Evolutionary conservation across 2,797 vertebrate species (phyloP), one percentile per base, ranked within the genome.

Genomic region (Cynodonichthys magdalenae): DNA sequence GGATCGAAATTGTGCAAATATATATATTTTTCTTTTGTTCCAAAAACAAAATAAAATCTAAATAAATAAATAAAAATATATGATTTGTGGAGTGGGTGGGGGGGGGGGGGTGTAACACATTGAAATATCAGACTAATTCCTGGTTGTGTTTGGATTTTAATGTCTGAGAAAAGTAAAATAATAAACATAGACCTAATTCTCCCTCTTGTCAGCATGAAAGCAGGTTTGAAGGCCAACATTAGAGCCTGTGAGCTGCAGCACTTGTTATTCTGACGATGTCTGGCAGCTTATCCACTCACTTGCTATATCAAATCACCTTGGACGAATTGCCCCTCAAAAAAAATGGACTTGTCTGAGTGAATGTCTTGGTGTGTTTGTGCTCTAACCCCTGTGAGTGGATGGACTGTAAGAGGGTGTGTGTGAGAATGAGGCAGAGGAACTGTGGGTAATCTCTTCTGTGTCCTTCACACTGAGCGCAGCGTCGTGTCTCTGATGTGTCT

Each of bases 221-320:
- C 57, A 79, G 73, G 85, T 86, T 89, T 88, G 82, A 90, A 89
- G 89, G 64, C 79, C 66, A 79, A 89, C 87, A 89, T 90, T 85
- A 91, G 91, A 90, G 87, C 77, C 69, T 86, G 76, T 80, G 87
- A 85, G 85, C 86, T 69, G 56, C 53, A 79, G 80, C 84, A 84
- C 84, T 89, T 92, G 85, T 88, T 92, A 92, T 92, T 92, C 90
- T 53, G 83, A 85, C 70, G 78, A 87, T 66, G 85, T 89, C 82
- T 83, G 72, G 69, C 71, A 85, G 85, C 90, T 90, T 89, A 90
- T 89, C 83, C 84, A 84, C 81, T 87, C 78, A 69, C 83, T 80
- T 70, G 76, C 82, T 87, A 90, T 90, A 91, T 89, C 83, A 86
- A 87, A 90, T 90, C 90, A 88, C 87, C 86, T 88, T 89, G 87